Percentiles rank a stretch among this genome's conserved stretches.
Conservation (phyloP, 2,888 invertebrate species). For the Drosophila macrothrix region DNA sequence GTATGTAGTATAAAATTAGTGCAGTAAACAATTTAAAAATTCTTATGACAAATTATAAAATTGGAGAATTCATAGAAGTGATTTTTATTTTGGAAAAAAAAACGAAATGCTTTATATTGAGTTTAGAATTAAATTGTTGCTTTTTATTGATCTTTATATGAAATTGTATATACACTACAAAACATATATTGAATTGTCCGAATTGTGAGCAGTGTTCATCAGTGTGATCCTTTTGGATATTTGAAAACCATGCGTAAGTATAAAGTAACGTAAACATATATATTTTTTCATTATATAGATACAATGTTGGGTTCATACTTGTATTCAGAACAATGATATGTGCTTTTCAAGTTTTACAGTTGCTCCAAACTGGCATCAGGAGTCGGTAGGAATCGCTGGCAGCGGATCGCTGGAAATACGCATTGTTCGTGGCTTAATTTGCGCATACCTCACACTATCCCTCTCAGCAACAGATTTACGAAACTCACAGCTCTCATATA, state of each 20-base stretch:
- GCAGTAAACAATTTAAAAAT: conserved; percentile 33
- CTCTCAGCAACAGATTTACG: neutral
- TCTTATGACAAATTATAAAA: conserved; percentile 40
- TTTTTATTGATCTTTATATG: neutral
- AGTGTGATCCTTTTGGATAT: neutral
- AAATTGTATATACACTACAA: conserved; percentile 4
- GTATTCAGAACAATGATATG: conserved; percentile 18
- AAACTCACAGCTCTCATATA: conserved; percentile 20
- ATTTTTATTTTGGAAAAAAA: conserved; percentile 14
- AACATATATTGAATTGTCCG: conserved; percentile 1
- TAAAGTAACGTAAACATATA: neutral
- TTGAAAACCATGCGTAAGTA: conserved; percentile 2
- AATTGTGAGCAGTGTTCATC: neutral
- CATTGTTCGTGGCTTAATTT: conserved; percentile 60
- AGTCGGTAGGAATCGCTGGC: conserved; percentile 69
- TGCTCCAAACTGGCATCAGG: neutral
- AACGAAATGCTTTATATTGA: conserved; percentile 3
- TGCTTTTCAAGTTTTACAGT: neutral
- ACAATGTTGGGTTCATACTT: neutral
- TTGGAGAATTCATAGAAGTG: conserved; percentile 13
- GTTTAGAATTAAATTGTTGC: neutral
- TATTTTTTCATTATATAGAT: neutral
- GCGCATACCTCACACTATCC: conserved; percentile 62
- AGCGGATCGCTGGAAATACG: conserved; percentile 78
- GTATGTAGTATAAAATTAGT: conserved; percentile 32